Evolutionary conservation across 2,888 invertebrate genomes (phyloP).

Genomic region (Pterostichus niger): DNA sequence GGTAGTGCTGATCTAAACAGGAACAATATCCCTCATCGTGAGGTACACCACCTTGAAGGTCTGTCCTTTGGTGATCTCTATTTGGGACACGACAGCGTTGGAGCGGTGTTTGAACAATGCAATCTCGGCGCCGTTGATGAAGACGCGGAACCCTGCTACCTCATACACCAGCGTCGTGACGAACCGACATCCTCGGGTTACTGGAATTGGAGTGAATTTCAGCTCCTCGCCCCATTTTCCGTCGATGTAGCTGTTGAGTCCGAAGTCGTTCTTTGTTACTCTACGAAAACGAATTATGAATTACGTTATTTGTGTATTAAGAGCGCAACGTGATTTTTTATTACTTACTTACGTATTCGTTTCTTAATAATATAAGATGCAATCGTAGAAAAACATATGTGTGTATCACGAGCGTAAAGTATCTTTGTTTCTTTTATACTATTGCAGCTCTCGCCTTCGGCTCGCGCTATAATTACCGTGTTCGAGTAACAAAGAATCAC

Average conservation of each 20-base stretch:
- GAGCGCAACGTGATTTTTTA: too few species aligned
- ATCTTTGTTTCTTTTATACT: too few species aligned
- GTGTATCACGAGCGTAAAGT: too few species aligned
- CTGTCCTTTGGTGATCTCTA: not conserved
- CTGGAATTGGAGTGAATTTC: not conserved
- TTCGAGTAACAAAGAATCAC: too few species aligned
- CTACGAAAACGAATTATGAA: not conserved
- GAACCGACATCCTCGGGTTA: not conserved
- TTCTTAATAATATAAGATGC: too few species aligned
- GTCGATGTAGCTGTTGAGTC: not conserved
- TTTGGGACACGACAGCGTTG: not conserved
- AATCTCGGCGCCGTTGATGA: not conserved
- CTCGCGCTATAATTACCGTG: too few species aligned
- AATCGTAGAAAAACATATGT: too few species aligned
- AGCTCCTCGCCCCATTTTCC: not conserved
- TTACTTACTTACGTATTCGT: too few species aligned
- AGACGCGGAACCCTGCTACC: not conserved
- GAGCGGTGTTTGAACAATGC: constrained; percentile 2
- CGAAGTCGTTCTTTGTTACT: not conserved
- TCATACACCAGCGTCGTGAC: not conserved
- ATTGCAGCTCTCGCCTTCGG: too few species aligned
- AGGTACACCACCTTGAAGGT: not conserved
- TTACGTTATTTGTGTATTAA: too few species aligned
- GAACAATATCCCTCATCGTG: not conserved
- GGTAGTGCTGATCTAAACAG: not conserved